These are phyloP conservation scores for Anableps anableps DNA, from an alignment of 2,797 vertebrate species.

Conservation along the genomic window DNA sequence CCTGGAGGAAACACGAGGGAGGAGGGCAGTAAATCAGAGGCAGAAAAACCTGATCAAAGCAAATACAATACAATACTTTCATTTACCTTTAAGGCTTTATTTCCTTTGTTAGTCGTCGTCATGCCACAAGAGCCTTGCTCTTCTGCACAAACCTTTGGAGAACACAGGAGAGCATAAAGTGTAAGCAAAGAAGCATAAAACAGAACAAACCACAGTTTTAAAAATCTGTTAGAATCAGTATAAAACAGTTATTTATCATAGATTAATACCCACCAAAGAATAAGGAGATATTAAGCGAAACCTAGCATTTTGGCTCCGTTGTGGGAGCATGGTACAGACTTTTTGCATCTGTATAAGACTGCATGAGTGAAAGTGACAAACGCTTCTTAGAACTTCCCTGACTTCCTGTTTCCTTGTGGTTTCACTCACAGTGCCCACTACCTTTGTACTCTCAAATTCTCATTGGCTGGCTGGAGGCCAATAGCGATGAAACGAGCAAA, in stretches of 20 bases:
- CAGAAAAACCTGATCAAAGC: background rate
- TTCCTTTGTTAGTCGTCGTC: slow-evolving; percentile 99
- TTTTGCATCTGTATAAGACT: slow-evolving; percentile 27
- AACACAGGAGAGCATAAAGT: slow-evolving; percentile 21
- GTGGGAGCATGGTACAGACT: slow-evolving; percentile 33
- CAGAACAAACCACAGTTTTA: background rate
- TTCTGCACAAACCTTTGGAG: slow-evolving; percentile 84
- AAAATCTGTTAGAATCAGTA: background rate
- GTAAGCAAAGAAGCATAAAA: slow-evolving; percentile 10
- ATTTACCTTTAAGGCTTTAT: slow-evolving; percentile 98
- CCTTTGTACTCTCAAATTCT: slow-evolving; percentile 59
- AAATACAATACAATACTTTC: background rate
- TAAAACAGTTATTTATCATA: background rate
- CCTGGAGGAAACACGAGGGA: slow-evolving; percentile 75
- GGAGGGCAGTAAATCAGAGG: slow-evolving; percentile 5
- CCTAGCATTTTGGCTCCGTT: slow-evolving; percentile 9
- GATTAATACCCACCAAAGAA: slow-evolving; percentile 37
- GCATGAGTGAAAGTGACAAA: slow-evolving; percentile 69
- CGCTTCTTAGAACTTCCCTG: slow-evolving; percentile 71
- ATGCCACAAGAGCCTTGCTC: slow-evolving; percentile 92
- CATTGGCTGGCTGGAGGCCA: slow-evolving; percentile 74
- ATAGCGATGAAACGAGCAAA: slow-evolving; percentile 53
- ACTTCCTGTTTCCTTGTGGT: slow-evolving; percentile 81
- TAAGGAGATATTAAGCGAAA: slow-evolving; percentile 16
- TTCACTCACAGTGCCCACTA: slow-evolving; percentile 65